Conservation (phyloP, 2,797 vertebrate species). For the Chelon auratus region DNA sequence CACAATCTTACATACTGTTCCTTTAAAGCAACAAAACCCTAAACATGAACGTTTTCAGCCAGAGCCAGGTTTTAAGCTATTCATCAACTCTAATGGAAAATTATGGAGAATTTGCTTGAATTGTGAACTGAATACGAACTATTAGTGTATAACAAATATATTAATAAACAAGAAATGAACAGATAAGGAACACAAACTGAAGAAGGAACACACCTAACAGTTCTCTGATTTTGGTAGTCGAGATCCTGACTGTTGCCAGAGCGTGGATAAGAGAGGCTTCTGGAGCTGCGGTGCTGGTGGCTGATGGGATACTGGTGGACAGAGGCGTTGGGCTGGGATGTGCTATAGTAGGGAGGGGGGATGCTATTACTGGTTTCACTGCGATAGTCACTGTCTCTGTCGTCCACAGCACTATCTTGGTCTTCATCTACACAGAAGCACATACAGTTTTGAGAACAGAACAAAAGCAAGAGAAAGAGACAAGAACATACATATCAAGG, state of each 20-base stretch:
- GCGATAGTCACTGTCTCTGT: conserved; percentile 96
- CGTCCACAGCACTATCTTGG: conserved; percentile 94
- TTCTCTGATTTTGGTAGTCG: conserved; percentile 88
- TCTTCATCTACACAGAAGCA: conserved; percentile 88
- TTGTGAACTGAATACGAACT: background rate
- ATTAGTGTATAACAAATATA: background rate
- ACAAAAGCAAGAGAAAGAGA: conserved; percentile 1
- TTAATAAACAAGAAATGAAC: background rate
- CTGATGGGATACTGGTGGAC: conserved; percentile 96
- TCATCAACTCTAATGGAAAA: background rate
- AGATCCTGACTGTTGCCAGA: conserved; percentile 89
- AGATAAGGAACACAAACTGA: background rate
- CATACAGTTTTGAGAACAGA: conserved; percentile 1
- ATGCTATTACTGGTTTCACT: conserved; percentile 98
- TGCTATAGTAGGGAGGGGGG: conserved; percentile 93
- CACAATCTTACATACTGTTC: too few relatives aligned
- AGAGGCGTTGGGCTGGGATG: conserved; percentile 95
- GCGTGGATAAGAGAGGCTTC: conserved; percentile 86
- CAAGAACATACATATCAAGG: conserved; percentile 9
- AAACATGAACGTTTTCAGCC: too few relatives aligned
- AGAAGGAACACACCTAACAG: conserved; percentile 74
- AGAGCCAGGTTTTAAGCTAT: too few relatives aligned
- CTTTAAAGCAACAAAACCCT: too few relatives aligned
- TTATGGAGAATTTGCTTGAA: background rate
- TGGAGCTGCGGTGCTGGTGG: conserved; percentile 88